A percentile compares a stretch with the other conserved stretches of the same genome.
phyloP scores from a whole-genome alignment of 2,888 invertebrate genomes.

The Dicyrtomina minuta region DNA sequence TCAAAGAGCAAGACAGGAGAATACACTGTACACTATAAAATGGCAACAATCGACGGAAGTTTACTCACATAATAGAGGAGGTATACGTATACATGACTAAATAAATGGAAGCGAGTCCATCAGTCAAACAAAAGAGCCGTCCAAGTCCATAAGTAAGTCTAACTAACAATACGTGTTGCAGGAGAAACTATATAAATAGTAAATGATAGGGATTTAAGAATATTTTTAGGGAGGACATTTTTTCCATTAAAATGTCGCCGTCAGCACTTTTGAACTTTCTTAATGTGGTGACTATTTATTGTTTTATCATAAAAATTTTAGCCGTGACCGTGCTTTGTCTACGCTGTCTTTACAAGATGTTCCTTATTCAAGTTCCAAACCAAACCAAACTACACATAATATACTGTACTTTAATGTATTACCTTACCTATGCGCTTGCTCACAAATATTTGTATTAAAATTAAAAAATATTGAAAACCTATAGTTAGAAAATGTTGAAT shows the following conservation, averaged over 20 bases:
- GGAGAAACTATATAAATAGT: too few species aligned
- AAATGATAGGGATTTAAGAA: too few species aligned
- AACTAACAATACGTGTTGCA: not conserved
- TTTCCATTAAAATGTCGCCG: not conserved
- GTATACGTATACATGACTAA: too few species aligned
- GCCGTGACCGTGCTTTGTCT: conserved; percentile 11
- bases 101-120: too few species aligned
- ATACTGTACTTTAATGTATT: too few species aligned
- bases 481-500: too few species aligned
- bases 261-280: not conserved
- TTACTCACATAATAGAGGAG: not conserved
- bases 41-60: conserved; percentile 18
- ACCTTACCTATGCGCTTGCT: too few species aligned
- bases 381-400: too few species aligned
- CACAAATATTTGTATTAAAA: too few species aligned
- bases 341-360: not conserved
- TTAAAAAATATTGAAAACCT: too few species aligned
- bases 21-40: too few species aligned
- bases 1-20: too few species aligned
- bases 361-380: not conserved
- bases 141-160: not conserved
- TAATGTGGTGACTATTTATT: not conserved
- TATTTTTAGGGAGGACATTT: not conserved
- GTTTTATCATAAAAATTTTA: not conserved
- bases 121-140: not conserved